A percentile compares a stretch with the other conserved stretches of the same genome.
Evolutionary conservation across 1,140 invertebrate genomes (phyloP).

Genomic region (Amphibalanus amphitrite): DNA sequence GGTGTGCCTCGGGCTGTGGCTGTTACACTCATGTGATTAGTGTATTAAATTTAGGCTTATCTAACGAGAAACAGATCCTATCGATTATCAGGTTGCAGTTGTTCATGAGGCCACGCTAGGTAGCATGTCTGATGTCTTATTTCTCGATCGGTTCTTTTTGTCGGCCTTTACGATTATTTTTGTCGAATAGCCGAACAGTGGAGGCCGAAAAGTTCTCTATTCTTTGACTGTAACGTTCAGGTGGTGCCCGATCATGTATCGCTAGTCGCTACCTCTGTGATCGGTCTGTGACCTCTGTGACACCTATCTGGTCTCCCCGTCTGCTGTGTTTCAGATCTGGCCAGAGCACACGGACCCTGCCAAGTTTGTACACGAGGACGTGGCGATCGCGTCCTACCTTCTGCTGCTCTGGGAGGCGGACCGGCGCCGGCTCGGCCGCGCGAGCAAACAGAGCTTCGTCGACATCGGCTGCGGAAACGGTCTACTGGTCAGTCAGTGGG

Average conservation of each 20-base stretch:
- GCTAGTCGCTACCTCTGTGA: no score
- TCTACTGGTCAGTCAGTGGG: constrained; percentile 43
- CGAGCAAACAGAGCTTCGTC: constrained; percentile 50
- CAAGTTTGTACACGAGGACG: constrained; percentile 93
- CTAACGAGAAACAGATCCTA: neutral
- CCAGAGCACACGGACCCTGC: constrained; percentile 76
- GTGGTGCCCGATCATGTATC: no score
- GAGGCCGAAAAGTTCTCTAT: no score
- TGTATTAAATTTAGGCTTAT: neutral
- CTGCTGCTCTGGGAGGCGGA: constrained; percentile 53
- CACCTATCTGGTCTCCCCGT: no score
- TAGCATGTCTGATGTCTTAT: no score
- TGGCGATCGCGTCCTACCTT: constrained; percentile 85
- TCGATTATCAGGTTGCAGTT: neutral
- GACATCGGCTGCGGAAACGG: constrained; percentile 97
- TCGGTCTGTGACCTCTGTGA: no score
- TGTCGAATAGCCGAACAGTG: no score
- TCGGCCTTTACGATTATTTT: no score
- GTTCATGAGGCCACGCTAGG: no score
- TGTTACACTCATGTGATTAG: neutral
- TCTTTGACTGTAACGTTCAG: no score
- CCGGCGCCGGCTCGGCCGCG: constrained; percentile 22
- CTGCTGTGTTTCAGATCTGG: constrained; percentile 35
- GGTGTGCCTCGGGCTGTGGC: neutral
- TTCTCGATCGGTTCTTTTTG: no score